These are phyloP conservation scores for Tetraneura akinire DNA, from an alignment of 1,140 invertebrate genomes.

Conservation along the genomic window DNA sequence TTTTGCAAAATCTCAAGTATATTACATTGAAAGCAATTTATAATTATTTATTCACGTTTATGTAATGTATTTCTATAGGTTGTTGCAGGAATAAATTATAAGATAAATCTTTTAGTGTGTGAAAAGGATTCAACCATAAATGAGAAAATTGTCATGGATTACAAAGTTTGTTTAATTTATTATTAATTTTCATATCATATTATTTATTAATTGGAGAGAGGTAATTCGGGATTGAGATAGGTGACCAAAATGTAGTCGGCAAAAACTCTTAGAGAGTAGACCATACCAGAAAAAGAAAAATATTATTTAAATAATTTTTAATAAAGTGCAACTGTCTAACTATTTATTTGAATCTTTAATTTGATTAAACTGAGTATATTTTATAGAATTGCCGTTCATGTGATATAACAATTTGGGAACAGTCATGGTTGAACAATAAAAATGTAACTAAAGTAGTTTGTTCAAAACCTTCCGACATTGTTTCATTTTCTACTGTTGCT, in stretches of 20 bases:
- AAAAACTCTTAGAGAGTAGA: too few relatives aligned
- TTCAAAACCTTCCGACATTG: not conserved
- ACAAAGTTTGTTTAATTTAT: not conserved
- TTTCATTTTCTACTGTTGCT: not conserved
- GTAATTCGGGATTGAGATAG: too few relatives aligned
- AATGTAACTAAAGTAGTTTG: slow-evolving; percentile 57
- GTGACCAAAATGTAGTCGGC: too few relatives aligned
- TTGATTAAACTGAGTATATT: slow-evolving; percentile 23
- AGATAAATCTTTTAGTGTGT: slow-evolving; percentile 22
- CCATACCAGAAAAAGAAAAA: too few relatives aligned
- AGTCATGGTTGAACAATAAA: slow-evolving; percentile 64
- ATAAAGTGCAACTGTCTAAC: too few relatives aligned
- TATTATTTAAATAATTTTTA: too few relatives aligned
- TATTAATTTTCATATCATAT: not conserved
- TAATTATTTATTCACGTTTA: not conserved
- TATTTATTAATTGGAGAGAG: not conserved
- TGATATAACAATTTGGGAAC: slow-evolving; percentile 64
- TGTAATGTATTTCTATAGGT: slow-evolving; percentile 10
- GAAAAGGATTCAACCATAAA: slow-evolving; percentile 27
- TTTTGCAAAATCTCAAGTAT: slow-evolving; percentile 40
- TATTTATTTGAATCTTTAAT: slow-evolving; percentile 19
- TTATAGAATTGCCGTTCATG: slow-evolving; percentile 59
- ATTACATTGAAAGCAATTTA: not conserved
- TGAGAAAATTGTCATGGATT: slow-evolving; percentile 28
- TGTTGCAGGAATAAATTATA: slow-evolving; percentile 48